phyloP scores from a whole-genome alignment of 2,888 invertebrate species.

The Cactoblastis cactorum region DNA sequence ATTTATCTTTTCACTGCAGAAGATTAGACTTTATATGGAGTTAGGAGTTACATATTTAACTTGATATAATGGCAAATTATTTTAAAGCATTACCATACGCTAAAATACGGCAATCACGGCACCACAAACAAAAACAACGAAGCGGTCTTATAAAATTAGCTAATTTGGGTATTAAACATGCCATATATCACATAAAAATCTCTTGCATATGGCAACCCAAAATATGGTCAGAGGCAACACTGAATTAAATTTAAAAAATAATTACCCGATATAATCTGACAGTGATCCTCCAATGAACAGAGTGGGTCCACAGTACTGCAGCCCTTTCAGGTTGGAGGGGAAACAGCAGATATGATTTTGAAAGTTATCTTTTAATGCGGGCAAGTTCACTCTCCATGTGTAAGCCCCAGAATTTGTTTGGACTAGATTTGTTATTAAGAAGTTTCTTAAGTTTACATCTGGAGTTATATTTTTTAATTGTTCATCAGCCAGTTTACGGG shows the following conservation, averaged over 20 bases:
- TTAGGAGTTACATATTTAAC: too few species aligned
- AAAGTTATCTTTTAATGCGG: slow-evolving; percentile 84
- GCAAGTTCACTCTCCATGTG: slow-evolving; percentile 90
- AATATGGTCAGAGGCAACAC: not conserved
- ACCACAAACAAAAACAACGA: too few species aligned
- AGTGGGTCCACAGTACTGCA: slow-evolving; percentile 83
- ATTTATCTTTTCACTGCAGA: too few species aligned
- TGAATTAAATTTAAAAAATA: too few species aligned
- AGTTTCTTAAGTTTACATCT: slow-evolving; percentile 83
- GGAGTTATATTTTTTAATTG: slow-evolving; percentile 80
- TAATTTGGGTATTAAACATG: too few species aligned
- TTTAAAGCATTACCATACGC: too few species aligned
- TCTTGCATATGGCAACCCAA: too few species aligned
- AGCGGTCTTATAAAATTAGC: too few species aligned
- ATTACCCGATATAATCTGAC: slow-evolving; percentile 90
- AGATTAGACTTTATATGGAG: too few species aligned
- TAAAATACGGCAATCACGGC: too few species aligned
- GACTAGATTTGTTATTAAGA: slow-evolving; percentile 92
- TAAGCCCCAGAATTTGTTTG: slow-evolving; percentile 81
- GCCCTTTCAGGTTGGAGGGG: slow-evolving; percentile 73
- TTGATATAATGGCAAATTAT: too few species aligned
- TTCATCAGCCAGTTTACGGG: slow-evolving; percentile 81
- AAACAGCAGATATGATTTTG: slow-evolving; percentile 81
- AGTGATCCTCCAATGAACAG: slow-evolving; percentile 90
- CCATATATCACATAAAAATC: too few species aligned